Evolutionary conservation across 1,140 invertebrate species (phyloP).

Genomic region (Steinernema khuongi): DNA sequence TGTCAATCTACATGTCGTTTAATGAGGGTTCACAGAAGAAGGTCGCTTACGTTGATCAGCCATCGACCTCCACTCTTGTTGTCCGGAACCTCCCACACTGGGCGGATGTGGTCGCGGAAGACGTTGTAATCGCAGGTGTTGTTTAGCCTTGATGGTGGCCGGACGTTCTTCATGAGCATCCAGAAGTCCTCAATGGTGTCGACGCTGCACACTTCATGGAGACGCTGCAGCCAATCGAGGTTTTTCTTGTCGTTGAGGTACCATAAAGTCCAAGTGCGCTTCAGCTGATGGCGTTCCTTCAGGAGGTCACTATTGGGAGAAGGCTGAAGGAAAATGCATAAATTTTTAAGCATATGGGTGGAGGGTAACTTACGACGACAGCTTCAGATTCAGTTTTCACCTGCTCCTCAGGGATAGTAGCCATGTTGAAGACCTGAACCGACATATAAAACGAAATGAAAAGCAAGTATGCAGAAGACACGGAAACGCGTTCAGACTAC

Average conservation of each 20-base stretch:
- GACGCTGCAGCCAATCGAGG: constrained; percentile 84
- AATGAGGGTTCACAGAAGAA: constrained; percentile 18
- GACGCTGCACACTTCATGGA: constrained; percentile 84
- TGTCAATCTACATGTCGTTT: constrained; percentile 53
- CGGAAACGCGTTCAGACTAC: too few relatives aligned
- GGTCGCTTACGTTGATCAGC: constrained; percentile 67
- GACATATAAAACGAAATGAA: neutral
- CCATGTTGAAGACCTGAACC: neutral
- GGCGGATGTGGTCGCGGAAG: constrained; percentile 79
- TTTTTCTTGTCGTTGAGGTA: constrained; percentile 86
- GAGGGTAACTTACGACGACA: too few relatives aligned
- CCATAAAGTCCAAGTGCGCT: constrained; percentile 94
- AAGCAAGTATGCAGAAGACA: neutral
- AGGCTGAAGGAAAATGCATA: neutral
- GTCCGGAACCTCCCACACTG: constrained; percentile 94
- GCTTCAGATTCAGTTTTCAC: neutral
- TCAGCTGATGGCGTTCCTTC: constrained; percentile 83
- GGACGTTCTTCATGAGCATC: constrained; percentile 74
- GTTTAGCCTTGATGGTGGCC: constrained; percentile 78
- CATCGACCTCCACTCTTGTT: constrained; percentile 86
- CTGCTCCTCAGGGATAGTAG: neutral
- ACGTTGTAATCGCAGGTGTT: constrained; percentile 88
- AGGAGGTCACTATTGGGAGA: constrained; percentile 33
- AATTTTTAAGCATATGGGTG: neutral
- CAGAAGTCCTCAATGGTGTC: constrained; percentile 97